Conservation (phyloP, 2,888 invertebrate genomes). For the Euplagia quadripunctaria region DNA sequence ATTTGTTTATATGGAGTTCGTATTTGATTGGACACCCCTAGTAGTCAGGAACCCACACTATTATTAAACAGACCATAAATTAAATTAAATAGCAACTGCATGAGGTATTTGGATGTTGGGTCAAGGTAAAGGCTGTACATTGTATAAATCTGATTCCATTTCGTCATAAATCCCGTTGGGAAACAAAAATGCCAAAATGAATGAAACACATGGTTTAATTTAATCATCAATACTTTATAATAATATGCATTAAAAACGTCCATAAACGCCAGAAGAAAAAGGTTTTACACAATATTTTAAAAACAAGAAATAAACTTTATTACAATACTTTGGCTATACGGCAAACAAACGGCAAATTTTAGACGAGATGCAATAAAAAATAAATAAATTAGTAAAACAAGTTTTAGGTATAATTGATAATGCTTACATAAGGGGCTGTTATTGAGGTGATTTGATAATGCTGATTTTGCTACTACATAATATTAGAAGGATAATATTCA, state of each 20-base stretch:
- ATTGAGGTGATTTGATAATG: too few relatives aligned
- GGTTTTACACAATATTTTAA: background rate
- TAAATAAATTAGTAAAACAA: background rate
- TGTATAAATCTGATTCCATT: too few relatives aligned
- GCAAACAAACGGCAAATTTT: background rate
- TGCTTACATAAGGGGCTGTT: constrained; percentile 2
- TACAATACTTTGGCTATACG: constrained; percentile 17
- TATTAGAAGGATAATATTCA: background rate
- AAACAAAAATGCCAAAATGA: background rate
- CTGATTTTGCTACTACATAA: background rate
- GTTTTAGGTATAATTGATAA: background rate
- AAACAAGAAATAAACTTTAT: background rate
- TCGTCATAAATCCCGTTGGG: too few relatives aligned
- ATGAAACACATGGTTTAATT: background rate
- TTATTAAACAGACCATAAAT: too few relatives aligned
- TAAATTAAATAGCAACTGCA: too few relatives aligned
- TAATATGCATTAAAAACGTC: background rate
- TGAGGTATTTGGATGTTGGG: too few relatives aligned
- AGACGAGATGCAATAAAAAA: background rate
- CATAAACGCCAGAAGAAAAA: background rate
- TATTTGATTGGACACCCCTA: too few relatives aligned
- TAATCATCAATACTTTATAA: too few relatives aligned
- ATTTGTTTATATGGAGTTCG: too few relatives aligned
- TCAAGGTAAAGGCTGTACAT: too few relatives aligned
- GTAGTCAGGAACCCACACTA: too few relatives aligned